These are phyloP conservation scores for Meloidogyne hapla DNA, from an alignment of 1,140 invertebrate genomes.

Conservation along the genomic window DNA sequence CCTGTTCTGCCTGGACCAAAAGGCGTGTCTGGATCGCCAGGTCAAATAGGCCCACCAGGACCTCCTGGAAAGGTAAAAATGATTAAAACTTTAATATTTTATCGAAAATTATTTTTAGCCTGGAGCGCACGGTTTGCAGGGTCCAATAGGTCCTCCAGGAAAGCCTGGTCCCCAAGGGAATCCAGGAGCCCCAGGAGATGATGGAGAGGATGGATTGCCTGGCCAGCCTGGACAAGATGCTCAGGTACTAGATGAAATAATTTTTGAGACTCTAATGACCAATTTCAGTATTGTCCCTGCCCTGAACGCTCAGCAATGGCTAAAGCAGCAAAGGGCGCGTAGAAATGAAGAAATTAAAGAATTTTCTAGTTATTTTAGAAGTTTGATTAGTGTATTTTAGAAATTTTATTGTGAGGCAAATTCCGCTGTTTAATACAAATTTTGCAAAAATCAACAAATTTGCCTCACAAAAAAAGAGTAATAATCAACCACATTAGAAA, in stretches of 20 bases:
- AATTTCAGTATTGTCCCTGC: too few relatives aligned
- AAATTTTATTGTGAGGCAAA: too few relatives aligned
- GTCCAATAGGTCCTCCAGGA: constrained; percentile 13
- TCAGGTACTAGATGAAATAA: neutral
- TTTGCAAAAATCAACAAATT: too few relatives aligned
- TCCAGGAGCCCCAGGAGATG: neutral
- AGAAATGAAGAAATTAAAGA: too few relatives aligned
- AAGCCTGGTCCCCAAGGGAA: constrained; percentile 8
- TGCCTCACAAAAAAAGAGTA: too few relatives aligned
- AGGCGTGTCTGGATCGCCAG: constrained; percentile 22
- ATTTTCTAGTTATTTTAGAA: too few relatives aligned
- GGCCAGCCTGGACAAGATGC: constrained; percentile 13
- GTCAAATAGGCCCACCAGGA: constrained; percentile 25
- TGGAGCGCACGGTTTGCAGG: constrained; percentile 3
- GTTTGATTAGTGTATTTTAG: too few relatives aligned
- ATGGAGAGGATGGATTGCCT: constrained; percentile 15
- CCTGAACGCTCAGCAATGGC: too few relatives aligned
- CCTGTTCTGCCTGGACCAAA: constrained; percentile 10
- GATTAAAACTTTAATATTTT: neutral
- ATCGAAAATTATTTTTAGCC: neutral
- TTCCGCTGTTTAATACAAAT: too few relatives aligned
- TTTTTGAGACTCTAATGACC: constrained; percentile 36
- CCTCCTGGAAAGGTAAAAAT: constrained; percentile 20
- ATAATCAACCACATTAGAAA: too few relatives aligned
- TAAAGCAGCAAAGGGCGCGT: too few relatives aligned